These are phyloP conservation scores for Heterodera filipjevi DNA, from an alignment of 2,888 invertebrate species.

Conservation along the genomic window DNA sequence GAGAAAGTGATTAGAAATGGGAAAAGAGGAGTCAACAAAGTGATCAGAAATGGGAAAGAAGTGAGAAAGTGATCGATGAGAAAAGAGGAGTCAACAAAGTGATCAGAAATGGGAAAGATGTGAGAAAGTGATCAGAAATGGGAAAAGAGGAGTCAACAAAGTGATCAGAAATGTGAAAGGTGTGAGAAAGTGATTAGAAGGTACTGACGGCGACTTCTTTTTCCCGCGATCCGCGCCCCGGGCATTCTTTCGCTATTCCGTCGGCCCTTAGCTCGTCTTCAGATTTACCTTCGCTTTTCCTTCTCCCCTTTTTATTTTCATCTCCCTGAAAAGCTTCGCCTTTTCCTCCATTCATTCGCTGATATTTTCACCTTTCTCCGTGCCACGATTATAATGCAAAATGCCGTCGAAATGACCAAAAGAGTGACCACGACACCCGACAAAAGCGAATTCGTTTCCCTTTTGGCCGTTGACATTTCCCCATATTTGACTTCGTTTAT, in stretches of 20 bases:
- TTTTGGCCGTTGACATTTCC: slow-evolving; percentile 35
- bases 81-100: too few species aligned
- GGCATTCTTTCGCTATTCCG: background rate
- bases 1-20: too few species aligned
- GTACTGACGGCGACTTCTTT: slow-evolving; percentile 12
- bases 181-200: slow-evolving; percentile 13
- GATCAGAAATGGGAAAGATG: too few species aligned
- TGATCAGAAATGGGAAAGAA: too few species aligned
- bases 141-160: too few species aligned
- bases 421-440: slow-evolving; percentile 39
- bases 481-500: slow-evolving; percentile 45
- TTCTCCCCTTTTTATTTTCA: background rate
- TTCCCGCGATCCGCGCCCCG: background rate
- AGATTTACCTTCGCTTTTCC: background rate
- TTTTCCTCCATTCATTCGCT: background rate
- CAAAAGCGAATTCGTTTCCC: slow-evolving; percentile 43
- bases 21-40: too few species aligned
- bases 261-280: background rate
- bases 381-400: slow-evolving; percentile 44
- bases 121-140: background rate
- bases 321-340: background rate
- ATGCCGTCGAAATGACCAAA: slow-evolving; percentile 41
- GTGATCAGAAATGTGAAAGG: background rate
- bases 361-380: slow-evolving; percentile 38
- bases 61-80: too few species aligned